Conservation (phyloP, 2,113 vertebrate genomes). For the Pachyramphus minor region DNA sequence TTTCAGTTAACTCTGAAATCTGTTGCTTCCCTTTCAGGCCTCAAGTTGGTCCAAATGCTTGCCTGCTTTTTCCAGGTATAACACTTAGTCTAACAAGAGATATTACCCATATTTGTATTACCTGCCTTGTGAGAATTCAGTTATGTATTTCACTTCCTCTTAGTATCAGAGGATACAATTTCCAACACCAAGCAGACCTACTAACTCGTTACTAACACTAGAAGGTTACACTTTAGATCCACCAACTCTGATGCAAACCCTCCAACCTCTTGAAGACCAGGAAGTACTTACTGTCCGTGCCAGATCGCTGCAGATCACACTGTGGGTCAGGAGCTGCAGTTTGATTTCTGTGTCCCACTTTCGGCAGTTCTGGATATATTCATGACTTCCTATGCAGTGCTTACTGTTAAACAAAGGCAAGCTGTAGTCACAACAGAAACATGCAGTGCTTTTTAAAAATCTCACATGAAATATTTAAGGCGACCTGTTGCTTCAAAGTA, state of each 20-base stretch:
- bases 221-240: background rate
- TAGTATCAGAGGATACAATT: background rate
- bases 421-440: background rate
- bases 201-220: background rate
- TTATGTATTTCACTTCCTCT: background rate
- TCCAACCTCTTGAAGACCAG: background rate
- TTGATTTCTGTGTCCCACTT: constrained; percentile 97
- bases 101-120: background rate
- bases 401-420: constrained; percentile 79
- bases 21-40: background rate
- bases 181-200: background rate
- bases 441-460: background rate
- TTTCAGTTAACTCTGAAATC: background rate
- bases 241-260: background rate
- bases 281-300: constrained; percentile 84
- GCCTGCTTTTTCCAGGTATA: background rate
- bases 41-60: background rate
- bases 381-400: constrained; percentile 94
- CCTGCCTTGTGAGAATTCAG: background rate
- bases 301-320: constrained; percentile 83
- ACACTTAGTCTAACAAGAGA: background rate
- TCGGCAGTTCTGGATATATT: constrained; percentile 95
- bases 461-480: background rate
- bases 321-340: constrained; percentile 85
- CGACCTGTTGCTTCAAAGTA: background rate